A percentile compares a stretch with the other conserved stretches of the same genome.
These are phyloP conservation scores for Philereme vetulata DNA, from an alignment of 2,888 invertebrate species.

Conservation along the genomic window DNA sequence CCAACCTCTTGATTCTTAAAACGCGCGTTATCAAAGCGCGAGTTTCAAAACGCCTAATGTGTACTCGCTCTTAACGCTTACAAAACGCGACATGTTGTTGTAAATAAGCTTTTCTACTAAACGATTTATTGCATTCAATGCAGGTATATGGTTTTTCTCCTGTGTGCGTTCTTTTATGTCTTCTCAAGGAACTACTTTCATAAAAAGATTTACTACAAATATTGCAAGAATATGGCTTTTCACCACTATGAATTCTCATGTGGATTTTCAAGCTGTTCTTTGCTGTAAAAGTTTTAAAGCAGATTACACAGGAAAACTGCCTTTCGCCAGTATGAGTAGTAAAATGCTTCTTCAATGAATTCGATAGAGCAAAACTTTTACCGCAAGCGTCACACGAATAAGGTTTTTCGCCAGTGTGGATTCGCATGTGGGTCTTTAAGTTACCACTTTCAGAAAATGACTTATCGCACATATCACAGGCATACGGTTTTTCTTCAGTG, in stretches of 20 bases:
- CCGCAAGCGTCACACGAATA: conserved; percentile 27
- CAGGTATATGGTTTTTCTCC: conserved; percentile 27
- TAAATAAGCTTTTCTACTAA: conserved; percentile 29
- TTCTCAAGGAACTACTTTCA: conserved; percentile 23
- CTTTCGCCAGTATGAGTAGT: conserved; percentile 27
- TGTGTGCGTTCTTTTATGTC: conserved; percentile 25
- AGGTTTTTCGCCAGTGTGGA: conserved; percentile 26
- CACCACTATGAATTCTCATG: conserved; percentile 28
- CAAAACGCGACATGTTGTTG: conserved; percentile 26
- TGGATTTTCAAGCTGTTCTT: conserved; percentile 27
- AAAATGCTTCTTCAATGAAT: conserved; percentile 25
- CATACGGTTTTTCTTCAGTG: conserved; percentile 22
- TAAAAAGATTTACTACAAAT: conserved; percentile 26
- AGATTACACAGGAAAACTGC: conserved; percentile 18
- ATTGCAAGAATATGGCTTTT: conserved; percentile 25
- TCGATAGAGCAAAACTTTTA: conserved; percentile 23
- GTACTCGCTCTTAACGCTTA: conserved; percentile 21
- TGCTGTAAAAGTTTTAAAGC: conserved; percentile 25
- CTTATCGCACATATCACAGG: conserved; percentile 22
- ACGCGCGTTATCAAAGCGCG: no score
- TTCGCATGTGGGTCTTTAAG: conserved; percentile 24
- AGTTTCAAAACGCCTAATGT: no score
- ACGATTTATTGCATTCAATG: conserved; percentile 23
- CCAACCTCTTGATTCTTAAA: no score
- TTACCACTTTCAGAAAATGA: conserved; percentile 23